These are phyloP conservation scores for Saccopteryx bilineata DNA, from an alignment of 2,113 vertebrate genomes.

Conservation along the genomic window DNA sequence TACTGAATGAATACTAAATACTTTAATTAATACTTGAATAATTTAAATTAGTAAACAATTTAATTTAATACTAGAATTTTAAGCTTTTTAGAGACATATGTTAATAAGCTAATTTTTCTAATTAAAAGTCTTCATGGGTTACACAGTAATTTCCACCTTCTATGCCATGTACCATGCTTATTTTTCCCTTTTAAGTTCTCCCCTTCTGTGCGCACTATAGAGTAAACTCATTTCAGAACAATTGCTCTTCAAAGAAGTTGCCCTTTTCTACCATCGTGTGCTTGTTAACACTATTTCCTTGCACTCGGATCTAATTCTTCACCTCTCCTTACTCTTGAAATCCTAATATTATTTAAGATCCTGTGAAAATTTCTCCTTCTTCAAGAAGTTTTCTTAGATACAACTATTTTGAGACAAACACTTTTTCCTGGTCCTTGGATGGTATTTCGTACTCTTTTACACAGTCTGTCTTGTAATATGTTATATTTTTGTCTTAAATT, in stretches of 20 bases:
- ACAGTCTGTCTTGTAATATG: not conserved
- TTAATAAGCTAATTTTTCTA: not conserved
- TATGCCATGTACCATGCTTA: not conserved
- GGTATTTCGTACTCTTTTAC: not conserved
- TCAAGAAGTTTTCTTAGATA: not conserved
- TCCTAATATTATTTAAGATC: not conserved
- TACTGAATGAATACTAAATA: not conserved
- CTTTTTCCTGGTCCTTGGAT: not conserved
- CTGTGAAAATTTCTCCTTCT: not conserved
- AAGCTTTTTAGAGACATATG: not conserved
- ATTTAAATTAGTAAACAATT: too few relatives aligned
- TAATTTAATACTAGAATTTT: not conserved
- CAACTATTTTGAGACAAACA: not conserved
- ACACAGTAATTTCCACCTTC: not conserved
- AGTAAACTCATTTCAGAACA: not conserved
- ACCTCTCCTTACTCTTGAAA: slow-evolving; percentile 36
- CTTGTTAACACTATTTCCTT: not conserved
- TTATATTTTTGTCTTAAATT: not conserved
- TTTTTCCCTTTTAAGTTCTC: not conserved
- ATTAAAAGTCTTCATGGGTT: not conserved
- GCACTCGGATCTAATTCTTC: not conserved
- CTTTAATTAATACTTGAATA: not conserved
- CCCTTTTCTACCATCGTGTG: not conserved
- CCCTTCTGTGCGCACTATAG: not conserved
- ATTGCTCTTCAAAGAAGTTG: not conserved